Evolutionary conservation across 2,113 vertebrate species (phyloP).

Genomic region (Bombycilla garrulus): DNA sequence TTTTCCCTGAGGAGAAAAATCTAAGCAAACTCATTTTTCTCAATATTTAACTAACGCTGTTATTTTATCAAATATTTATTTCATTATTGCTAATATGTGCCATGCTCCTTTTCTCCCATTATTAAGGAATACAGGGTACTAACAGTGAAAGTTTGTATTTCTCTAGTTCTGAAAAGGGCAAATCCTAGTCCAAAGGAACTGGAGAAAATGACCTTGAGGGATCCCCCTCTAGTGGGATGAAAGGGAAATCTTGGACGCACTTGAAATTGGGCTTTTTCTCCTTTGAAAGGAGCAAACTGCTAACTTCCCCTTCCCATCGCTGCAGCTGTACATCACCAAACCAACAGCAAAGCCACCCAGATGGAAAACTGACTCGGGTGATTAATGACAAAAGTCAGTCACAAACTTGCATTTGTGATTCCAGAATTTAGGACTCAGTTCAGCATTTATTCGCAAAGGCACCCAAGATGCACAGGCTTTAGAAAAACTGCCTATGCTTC

Average conservation of each 20-base stretch:
- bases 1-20: not conserved
- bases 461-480: not conserved
- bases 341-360: slow-evolving; percentile 4
- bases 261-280: not conserved
- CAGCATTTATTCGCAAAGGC: not conserved
- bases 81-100: not conserved
- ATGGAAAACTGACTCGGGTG: slow-evolving; percentile 20
- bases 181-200: not conserved
- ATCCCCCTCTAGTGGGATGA: slow-evolving; percentile 17
- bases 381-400: not conserved
- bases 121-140: not conserved
- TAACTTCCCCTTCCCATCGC: not conserved
- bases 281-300: not conserved
- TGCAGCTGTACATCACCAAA: not conserved
- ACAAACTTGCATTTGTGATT: not conserved
- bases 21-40: not conserved
- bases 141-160: not conserved
- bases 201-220: not conserved
- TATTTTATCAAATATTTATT: not conserved
- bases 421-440: not conserved
- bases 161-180: not conserved
- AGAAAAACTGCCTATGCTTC: fast-evolving
- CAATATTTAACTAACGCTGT: not conserved
- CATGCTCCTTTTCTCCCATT: not conserved
- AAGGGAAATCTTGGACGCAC: not conserved